Evolutionary conservation across 1,140 invertebrate species (phyloP), one percentile per base, ranked within the genome.

Genomic region (Mya arenaria): DNA sequence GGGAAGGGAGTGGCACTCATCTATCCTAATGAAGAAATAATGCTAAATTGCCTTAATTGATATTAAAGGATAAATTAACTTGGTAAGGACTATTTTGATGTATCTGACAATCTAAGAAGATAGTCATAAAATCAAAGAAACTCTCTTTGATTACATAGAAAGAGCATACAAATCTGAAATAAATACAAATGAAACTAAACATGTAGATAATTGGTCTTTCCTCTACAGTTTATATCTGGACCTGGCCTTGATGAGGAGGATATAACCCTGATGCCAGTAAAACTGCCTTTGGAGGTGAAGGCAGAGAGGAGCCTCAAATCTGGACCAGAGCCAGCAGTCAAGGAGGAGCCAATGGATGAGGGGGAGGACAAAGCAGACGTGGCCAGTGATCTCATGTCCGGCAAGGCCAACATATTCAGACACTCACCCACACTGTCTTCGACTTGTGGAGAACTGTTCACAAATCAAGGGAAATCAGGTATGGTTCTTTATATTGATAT

Each of bases 311-410:
- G 30, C 13, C 10, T 37, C 8, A 74, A 74, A 55, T 41, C 30
- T 32, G 72, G 62, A 2, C 39, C 56, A 39, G 60, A 44, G n/a
- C 41, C 72, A 60, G 58, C 56, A 30, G 69, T 75, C 25, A 75
- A 75, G 39, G 34, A 60, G 39, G 72, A 75, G 62, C 72, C 72
- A 62, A 75, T 75, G 56, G 72, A 75, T 28, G 62, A 55, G n/a
- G 72, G 62, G n/a, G 72, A 75, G 19, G 58, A 23, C 39, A 58
- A 56, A 10, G 72, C 56, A n/a, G 44, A 0, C 1, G 25, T 44
- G 17, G 62, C 37, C 41, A 36, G 28, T 63, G 13, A 62, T 63
- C n/a, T 25, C 0, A 75, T 39, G 36, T 4, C 8, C 13, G 36
- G 37, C n/a, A 58, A 62, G 30, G 58, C 44, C 19, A 56, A 75